These are phyloP conservation scores for Branchinecta lynchi DNA, from an alignment of 1,140 invertebrate genomes.

Conservation along the genomic window DNA sequence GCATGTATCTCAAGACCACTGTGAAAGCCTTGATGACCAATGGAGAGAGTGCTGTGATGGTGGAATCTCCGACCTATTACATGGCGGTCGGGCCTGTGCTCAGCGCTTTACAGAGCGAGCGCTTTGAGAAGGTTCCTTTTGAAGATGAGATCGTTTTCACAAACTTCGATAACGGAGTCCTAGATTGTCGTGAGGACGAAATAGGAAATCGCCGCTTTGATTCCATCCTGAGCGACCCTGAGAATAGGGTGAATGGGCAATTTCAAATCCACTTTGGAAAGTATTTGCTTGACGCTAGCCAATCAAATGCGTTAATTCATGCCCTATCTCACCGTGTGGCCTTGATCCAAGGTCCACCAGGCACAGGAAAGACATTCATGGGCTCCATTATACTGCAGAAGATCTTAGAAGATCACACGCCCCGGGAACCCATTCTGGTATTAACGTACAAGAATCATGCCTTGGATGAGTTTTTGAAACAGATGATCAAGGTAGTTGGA, in stretches of 20 bases:
- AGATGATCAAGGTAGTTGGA: constrained; percentile 26
- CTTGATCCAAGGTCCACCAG: constrained; percentile 42
- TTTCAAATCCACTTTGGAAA: not conserved
- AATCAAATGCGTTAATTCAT: constrained; percentile 12
- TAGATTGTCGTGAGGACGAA: not conserved
- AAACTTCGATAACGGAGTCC: not conserved
- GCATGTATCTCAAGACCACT: not conserved
- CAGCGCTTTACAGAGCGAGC: constrained; percentile 12
- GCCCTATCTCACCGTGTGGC: constrained; percentile 17
- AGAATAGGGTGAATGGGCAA: not conserved
- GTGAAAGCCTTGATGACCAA: constrained; percentile 16
- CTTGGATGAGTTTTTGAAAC: constrained; percentile 43
- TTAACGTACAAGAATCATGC: constrained; percentile 46
- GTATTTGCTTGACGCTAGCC: not conserved
- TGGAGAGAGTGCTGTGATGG: constrained; percentile 12
- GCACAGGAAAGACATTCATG: constrained; percentile 39
- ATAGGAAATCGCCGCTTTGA: not conserved
- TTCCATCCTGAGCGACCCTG: not conserved
- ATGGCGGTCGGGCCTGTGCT: constrained; percentile 13
- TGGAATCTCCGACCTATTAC: constrained; percentile 16
- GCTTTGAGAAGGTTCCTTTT: constrained; percentile 13
- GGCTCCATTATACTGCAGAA: constrained; percentile 30
- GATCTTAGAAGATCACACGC: constrained; percentile 21
- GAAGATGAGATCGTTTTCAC: constrained; percentile 14
- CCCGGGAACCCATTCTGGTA: constrained; percentile 36